Percentiles rank a stretch among this genome's conserved stretches.
Conservation (phyloP, 2,797 vertebrate genomes). For the Zalophus californianus region DNA sequence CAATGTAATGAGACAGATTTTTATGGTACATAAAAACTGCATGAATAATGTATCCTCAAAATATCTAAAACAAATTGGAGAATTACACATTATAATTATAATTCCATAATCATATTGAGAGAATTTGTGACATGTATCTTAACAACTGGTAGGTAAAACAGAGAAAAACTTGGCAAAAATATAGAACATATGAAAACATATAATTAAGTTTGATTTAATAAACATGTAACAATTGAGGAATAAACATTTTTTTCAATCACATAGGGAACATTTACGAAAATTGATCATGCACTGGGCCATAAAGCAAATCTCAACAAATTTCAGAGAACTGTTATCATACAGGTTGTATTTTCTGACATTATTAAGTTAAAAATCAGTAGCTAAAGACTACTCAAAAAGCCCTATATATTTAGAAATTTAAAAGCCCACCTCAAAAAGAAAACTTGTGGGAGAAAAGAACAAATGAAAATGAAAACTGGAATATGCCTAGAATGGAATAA, state of each 20-base stretch:
- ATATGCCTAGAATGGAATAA: not conserved
- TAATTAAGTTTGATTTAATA: not conserved
- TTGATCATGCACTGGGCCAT: not conserved
- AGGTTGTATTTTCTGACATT: not conserved
- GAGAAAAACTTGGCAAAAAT: not conserved
- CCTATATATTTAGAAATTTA: not conserved
- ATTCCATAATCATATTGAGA: not conserved
- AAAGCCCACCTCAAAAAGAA: not conserved
- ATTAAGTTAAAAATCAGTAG: not conserved
- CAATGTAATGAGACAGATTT: not conserved
- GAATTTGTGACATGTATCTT: not conserved
- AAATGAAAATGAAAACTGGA: not conserved
- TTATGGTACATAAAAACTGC: not conserved
- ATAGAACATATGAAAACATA: not conserved
- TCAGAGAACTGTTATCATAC: not conserved
- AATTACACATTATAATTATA: not conserved
- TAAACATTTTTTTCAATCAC: not conserved
- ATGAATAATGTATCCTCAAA: not conserved
- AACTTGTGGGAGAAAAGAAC: not conserved
- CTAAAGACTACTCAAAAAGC: not conserved
- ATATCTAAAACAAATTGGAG: not conserved
- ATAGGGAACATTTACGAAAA: slow-evolving; percentile 1
- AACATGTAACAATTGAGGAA: not conserved
- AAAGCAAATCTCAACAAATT: not conserved
- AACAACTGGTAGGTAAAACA: not conserved